These are phyloP conservation scores for Cephalotes varians DNA, from an alignment of 2,888 invertebrate species.

Conservation along the genomic window DNA sequence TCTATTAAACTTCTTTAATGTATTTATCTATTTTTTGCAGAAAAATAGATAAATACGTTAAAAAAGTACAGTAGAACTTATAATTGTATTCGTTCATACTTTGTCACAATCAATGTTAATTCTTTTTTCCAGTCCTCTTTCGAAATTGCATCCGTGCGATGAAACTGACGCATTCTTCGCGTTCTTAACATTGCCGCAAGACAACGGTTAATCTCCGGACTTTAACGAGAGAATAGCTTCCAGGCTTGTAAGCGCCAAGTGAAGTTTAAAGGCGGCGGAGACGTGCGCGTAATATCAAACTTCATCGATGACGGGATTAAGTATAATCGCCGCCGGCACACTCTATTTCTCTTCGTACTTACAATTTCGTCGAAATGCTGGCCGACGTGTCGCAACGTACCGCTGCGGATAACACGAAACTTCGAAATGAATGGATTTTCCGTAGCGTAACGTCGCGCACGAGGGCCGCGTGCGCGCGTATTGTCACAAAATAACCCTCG, in stretches of 20 bases:
- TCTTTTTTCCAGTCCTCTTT: not conserved
- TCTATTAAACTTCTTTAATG: too few relatives aligned
- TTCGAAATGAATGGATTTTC: constrained; percentile 44
- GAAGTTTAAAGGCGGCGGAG: constrained; percentile 45
- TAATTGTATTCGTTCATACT: not conserved
- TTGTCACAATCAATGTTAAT: constrained; percentile 8
- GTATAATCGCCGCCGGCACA: constrained; percentile 41
- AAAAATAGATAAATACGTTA: not conserved
- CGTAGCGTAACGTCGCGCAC: not conserved
- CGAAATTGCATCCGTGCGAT: not conserved
- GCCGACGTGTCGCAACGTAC: constrained; percentile 16
- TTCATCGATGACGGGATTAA: constrained; percentile 52
- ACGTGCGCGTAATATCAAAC: constrained; percentile 55
- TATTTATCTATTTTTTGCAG: too few relatives aligned
- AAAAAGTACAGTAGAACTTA: not conserved
- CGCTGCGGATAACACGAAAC: constrained; percentile 26
- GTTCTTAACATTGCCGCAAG: constrained; percentile 39
- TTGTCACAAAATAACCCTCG: constrained; percentile 43
- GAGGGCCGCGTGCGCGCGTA: constrained; percentile 9
- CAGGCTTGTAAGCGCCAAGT: constrained; percentile 28
- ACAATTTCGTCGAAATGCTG: constrained; percentile 31
- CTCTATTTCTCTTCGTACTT: constrained; percentile 27
- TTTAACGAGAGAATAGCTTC: constrained; percentile 48
- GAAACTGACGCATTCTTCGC: constrained; percentile 8
- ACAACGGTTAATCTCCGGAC: constrained; percentile 46